phyloP scores from a whole-genome alignment of 2,888 invertebrate species.

The Noctua fimbriata region DNA sequence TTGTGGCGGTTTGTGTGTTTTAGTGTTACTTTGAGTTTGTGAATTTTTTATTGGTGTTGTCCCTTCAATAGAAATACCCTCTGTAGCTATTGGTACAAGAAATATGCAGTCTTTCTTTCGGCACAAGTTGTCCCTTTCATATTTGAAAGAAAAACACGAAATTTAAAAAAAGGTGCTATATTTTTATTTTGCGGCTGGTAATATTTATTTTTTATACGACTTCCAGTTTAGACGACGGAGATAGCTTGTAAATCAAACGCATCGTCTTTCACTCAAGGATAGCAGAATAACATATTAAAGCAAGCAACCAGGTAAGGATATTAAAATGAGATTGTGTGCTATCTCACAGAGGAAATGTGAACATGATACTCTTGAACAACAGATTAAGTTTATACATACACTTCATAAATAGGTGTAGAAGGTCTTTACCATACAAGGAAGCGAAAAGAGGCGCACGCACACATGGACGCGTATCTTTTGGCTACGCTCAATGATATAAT shows the following conservation, averaged over 20 bases:
- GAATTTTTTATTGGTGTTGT: background rate
- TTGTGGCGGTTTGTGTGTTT: constrained; percentile 14
- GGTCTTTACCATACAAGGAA: background rate
- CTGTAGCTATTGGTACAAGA: too few relatives aligned
- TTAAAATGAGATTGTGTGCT: constrained; percentile 45
- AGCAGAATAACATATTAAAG: constrained; percentile 2
- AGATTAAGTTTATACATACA: constrained; percentile 52
- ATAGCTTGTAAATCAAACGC: background rate
- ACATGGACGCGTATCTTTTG: too few relatives aligned
- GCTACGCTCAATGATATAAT: too few relatives aligned
- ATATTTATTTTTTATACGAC: background rate
- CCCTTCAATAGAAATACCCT: background rate
- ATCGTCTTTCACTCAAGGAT: background rate
- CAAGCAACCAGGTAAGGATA: constrained; percentile 11
- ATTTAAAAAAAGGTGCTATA: background rate
- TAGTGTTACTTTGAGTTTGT: constrained; percentile 17
- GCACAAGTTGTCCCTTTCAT: background rate
- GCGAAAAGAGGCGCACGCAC: background rate
- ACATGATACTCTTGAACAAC: constrained; percentile 48
- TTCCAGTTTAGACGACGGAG: background rate
- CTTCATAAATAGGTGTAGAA: background rate
- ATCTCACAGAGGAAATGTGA: constrained; percentile 53
- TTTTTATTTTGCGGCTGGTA: background rate
- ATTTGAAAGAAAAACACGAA: background rate
- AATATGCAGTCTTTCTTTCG: background rate